Conservation (phyloP, 1,140 invertebrate genomes). For the Pseudobourletiella spinata region DNA sequence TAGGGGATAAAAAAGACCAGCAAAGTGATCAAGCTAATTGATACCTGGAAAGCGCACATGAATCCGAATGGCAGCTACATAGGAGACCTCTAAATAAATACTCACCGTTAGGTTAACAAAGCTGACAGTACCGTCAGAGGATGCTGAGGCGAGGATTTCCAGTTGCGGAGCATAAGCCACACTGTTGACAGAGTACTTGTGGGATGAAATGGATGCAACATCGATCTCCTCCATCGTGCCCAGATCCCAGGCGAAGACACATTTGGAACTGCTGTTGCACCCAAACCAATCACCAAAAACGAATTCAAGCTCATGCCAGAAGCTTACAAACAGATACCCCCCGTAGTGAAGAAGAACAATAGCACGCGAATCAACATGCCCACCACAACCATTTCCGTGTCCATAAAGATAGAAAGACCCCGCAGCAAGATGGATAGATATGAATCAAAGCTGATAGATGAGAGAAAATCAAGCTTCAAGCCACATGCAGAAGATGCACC, state of each 20-base stretch:
- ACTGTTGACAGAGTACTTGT: constrained; percentile 54
- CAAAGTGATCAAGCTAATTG: too few species aligned
- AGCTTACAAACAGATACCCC: constrained; percentile 17
- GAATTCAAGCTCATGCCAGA: constrained; percentile 28
- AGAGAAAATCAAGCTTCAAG: too few species aligned
- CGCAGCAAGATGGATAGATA: too few species aligned
- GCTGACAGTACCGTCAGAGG: constrained; percentile 59
- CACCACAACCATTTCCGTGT: not conserved
- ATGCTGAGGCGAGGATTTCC: constrained; percentile 57
- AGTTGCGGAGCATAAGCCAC: constrained; percentile 58
- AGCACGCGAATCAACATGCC: not conserved
- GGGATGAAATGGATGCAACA: constrained; percentile 47
- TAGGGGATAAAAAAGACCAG: too few species aligned
- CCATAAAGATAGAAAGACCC: not conserved
- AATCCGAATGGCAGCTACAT: too few species aligned
- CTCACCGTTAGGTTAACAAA: constrained; percentile 53
- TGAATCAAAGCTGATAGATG: not conserved
- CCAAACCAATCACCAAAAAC: constrained; percentile 30
- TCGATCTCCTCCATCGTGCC: constrained; percentile 41
- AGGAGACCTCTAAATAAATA: too few species aligned
- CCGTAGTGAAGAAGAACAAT: not conserved
- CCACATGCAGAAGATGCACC: too few species aligned
- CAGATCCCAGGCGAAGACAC: constrained; percentile 32
- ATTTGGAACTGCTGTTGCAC: constrained; percentile 34
- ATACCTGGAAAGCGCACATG: too few species aligned